Conservation (phyloP, 2,113 vertebrate genomes). For the Crotalus helleri region DNA sequence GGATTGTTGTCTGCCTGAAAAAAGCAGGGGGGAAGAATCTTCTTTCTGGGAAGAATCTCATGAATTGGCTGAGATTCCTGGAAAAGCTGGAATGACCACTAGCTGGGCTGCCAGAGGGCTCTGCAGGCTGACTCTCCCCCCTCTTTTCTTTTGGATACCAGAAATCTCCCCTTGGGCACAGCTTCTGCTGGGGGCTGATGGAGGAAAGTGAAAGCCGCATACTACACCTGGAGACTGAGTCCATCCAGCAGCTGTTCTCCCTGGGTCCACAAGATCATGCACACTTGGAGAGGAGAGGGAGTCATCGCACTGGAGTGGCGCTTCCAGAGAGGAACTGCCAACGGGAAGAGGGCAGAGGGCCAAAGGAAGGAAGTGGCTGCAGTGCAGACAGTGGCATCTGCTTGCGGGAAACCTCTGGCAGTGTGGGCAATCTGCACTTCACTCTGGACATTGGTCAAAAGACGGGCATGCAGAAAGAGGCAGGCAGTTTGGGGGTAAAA, state of each 20-base stretch:
- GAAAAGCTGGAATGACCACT: too few species aligned
- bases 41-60: background rate
- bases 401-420: slow-evolving; percentile 38
- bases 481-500: slow-evolving; percentile 52
- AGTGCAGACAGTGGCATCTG: slow-evolving; percentile 66
- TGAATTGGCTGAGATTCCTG: background rate
- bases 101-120: background rate
- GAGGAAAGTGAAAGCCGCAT: background rate
- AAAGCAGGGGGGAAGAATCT: background rate
- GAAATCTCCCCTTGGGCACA: slow-evolving; percentile 61
- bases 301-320: background rate
- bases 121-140: accelerated
- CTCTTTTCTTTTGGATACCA: slow-evolving; percentile 19
- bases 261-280: slow-evolving; percentile 34
- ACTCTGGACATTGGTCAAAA: background rate
- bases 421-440: background rate
- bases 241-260: slow-evolving; percentile 45
- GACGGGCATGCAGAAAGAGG: background rate
- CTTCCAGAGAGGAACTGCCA: slow-evolving; percentile 13
- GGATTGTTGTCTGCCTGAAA: background rate
- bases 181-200: background rate
- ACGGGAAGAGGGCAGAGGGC: background rate
- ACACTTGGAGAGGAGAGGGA: accelerated
- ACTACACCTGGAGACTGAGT: background rate
- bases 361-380: slow-evolving; percentile 51